A percentile compares a stretch with the other conserved stretches of the same genome.
These are phyloP conservation scores for Labrus mixtus DNA, from an alignment of 2,113 vertebrate genomes.

Conservation along the genomic window DNA sequence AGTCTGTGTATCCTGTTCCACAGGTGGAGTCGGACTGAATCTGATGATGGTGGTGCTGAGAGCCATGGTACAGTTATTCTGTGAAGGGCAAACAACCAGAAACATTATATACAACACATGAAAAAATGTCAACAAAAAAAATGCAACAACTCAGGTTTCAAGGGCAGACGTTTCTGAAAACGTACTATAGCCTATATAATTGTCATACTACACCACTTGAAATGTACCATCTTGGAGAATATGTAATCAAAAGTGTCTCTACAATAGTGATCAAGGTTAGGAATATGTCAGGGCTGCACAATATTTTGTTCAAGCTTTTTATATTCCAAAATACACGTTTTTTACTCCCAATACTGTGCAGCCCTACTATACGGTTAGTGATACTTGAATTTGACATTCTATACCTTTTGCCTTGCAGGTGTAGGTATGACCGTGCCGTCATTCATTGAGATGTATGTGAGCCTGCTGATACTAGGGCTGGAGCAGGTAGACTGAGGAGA, in stretches of 20 bases:
- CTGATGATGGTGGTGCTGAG: slow-evolving; percentile 93
- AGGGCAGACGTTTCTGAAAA: too few species aligned
- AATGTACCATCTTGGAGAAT: too few species aligned
- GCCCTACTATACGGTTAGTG: not conserved
- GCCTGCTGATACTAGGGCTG: slow-evolving; percentile 86
- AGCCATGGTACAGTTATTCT: slow-evolving; percentile 85
- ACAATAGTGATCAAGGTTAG: too few species aligned
- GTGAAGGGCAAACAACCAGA: slow-evolving; percentile 29
- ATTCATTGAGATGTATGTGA: slow-evolving; percentile 90
- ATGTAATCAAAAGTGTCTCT: too few species aligned
- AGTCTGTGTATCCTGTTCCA: slow-evolving; percentile 69
- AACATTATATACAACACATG: not conserved
- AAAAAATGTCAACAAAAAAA: too few species aligned
- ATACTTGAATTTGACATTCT: not conserved
- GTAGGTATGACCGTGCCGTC: slow-evolving; percentile 77
- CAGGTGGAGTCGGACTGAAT: slow-evolving; percentile 86
- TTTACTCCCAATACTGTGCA: too few species aligned
- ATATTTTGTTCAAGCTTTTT: too few species aligned
- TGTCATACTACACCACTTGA: too few species aligned
- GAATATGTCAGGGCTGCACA: too few species aligned
- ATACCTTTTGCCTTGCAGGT: slow-evolving; percentile 81
- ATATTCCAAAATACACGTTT: too few species aligned
- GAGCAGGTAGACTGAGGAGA: slow-evolving; percentile 81
- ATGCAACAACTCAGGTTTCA: too few species aligned
- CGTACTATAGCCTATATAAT: too few species aligned